phyloP scores from a whole-genome alignment of 2,797 vertebrate genomes.

The Carapus acus region DNA sequence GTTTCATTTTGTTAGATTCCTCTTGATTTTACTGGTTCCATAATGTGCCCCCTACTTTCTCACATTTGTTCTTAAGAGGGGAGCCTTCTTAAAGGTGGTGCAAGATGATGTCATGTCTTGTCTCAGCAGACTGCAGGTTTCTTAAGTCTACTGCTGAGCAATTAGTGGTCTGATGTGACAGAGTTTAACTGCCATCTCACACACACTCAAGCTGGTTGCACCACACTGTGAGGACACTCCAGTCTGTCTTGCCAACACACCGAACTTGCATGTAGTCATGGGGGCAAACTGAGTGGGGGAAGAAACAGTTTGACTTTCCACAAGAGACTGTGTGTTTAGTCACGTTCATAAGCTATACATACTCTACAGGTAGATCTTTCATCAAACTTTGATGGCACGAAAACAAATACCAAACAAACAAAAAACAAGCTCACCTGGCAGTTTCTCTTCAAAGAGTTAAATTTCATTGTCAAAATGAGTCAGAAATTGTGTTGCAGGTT shows the following conservation, averaged over 20 bases:
- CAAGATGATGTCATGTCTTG: slow-evolving; percentile 60
- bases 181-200: slow-evolving; percentile 60
- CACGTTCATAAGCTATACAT: neutral
- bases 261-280: slow-evolving; percentile 13
- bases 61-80: neutral
- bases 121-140: slow-evolving; percentile 45
- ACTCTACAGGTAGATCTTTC: too few species aligned
- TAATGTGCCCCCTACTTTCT: too few species aligned
- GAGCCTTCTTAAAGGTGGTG: slow-evolving; percentile 44
- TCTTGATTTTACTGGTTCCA: too few species aligned
- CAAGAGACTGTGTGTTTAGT: neutral
- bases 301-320: neutral
- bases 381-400: too few species aligned
- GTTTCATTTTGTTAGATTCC: too few species aligned
- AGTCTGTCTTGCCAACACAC: slow-evolving; percentile 59
- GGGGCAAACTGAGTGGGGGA: slow-evolving; percentile 1
- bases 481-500: too few species aligned
- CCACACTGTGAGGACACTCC: slow-evolving; percentile 67
- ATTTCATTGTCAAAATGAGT: too few species aligned
- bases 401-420: too few species aligned
- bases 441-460: too few species aligned
- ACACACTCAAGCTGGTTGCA: slow-evolving; percentile 68
- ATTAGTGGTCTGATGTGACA: slow-evolving; percentile 72
- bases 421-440: too few species aligned
- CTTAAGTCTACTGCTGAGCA: slow-evolving; percentile 55